Percentiles rank a stretch among this genome's conserved stretches.
Conservation (phyloP, 2,797 vertebrate genomes). For the Scarus forsteni region DNA sequence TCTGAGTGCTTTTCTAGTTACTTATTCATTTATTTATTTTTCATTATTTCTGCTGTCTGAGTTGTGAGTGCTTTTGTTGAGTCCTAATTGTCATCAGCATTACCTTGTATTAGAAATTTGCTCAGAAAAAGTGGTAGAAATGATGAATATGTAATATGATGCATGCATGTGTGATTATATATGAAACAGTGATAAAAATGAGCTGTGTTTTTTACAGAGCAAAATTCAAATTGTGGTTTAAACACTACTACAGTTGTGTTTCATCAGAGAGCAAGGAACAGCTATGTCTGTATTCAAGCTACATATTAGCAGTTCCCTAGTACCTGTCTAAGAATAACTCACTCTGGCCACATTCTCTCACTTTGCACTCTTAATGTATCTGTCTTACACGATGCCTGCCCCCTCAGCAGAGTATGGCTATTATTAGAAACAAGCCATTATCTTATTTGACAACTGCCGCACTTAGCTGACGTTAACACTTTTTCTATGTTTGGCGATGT, state of each 20-base stretch:
- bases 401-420: neutral
- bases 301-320: neutral
- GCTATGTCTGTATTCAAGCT: neutral
- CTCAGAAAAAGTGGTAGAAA: too few relatives aligned
- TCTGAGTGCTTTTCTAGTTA: too few relatives aligned
- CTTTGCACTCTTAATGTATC: slow-evolving; percentile 4
- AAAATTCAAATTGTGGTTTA: neutral
- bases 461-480: slow-evolving; percentile 17
- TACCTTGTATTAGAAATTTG: too few relatives aligned
- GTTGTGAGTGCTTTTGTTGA: too few relatives aligned
- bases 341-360: slow-evolving; percentile 6
- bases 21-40: too few relatives aligned
- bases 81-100: too few relatives aligned
- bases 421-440: slow-evolving; percentile 31
- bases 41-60: too few relatives aligned
- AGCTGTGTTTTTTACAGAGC: too few relatives aligned
- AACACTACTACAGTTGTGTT: neutral
- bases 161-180: too few relatives aligned
- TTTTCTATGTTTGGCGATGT: slow-evolving; percentile 13
- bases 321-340: slow-evolving; percentile 7
- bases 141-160: too few relatives aligned
- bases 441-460: slow-evolving; percentile 16
- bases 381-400: slow-evolving; percentile 2
- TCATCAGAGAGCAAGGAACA: neutral
- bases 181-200: too few relatives aligned